Conservation (phyloP, 2,113 vertebrate genomes). For the Hippopotamus amphibius region DNA sequence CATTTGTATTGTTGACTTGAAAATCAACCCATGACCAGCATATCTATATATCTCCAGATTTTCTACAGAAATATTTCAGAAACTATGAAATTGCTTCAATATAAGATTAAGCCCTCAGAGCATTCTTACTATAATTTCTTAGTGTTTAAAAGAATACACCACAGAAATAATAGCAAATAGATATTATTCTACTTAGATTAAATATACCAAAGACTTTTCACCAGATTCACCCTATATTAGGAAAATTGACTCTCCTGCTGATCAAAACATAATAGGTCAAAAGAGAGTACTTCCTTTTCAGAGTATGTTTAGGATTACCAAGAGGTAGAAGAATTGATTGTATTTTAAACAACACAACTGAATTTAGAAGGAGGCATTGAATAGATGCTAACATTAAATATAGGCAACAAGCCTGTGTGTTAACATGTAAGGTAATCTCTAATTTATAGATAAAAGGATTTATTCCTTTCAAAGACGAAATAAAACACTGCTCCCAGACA, state of each 20-base stretch:
- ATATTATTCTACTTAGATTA: not conserved
- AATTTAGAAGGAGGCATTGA: not conserved
- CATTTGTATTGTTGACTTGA: not conserved
- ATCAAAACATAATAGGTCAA: not conserved
- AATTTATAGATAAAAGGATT: not conserved
- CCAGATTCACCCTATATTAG: not conserved
- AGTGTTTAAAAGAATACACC: not conserved
- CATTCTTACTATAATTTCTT: not conserved
- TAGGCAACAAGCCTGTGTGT: not conserved
- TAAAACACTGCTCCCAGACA: not conserved
- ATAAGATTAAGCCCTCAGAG: not conserved
- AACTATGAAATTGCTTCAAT: not conserved
- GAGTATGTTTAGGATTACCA: not conserved
- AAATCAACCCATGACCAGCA: not conserved
- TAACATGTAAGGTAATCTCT: not conserved
- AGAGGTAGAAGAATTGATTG: not conserved
- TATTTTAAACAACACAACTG: not conserved
- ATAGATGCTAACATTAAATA: not conserved
- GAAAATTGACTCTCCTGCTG: not conserved
- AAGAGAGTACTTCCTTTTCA: not conserved
- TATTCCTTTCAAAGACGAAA: constrained; percentile 17
- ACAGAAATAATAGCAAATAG: not conserved
- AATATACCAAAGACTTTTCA: not conserved
- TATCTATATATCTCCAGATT: not conserved
- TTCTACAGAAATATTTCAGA: not conserved